These are phyloP conservation scores for Poecilia velifera DNA, from an alignment of 2,797 vertebrate species.

Conservation along the genomic window DNA sequence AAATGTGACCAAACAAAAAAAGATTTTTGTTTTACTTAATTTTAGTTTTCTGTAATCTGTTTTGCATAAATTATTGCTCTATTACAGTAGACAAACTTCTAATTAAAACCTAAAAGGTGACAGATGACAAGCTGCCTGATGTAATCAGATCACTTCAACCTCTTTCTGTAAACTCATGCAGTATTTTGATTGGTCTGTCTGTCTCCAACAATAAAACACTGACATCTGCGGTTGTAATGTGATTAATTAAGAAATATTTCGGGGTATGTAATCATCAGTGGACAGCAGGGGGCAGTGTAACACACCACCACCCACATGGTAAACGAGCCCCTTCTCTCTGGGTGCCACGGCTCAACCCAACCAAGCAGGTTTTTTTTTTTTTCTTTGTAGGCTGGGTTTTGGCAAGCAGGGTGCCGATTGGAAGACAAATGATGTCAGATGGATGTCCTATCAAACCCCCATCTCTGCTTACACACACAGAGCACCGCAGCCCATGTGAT, in stretches of 20 bases:
- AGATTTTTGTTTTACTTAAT: neutral
- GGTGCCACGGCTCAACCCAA: slow-evolving; percentile 14
- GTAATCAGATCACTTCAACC: slow-evolving; percentile 2
- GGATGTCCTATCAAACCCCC: slow-evolving; percentile 46
- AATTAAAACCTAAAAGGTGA: slow-evolving; percentile 30
- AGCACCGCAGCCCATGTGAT: slow-evolving; percentile 16
- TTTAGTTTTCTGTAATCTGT: neutral
- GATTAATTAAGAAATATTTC: neutral
- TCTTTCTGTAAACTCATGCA: neutral
- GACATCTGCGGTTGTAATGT: neutral
- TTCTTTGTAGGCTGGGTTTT: slow-evolving; percentile 40
- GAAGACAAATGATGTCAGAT: slow-evolving; percentile 62
- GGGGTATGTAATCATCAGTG: neutral
- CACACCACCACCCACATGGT: neutral
- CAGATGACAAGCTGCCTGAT: slow-evolving; percentile 18
- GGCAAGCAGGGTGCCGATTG: slow-evolving; percentile 52
- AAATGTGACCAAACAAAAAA: neutral
- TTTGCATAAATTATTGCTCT: slow-evolving; percentile 17
- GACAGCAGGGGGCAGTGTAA: slow-evolving; percentile 52
- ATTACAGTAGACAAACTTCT: slow-evolving; percentile 43
- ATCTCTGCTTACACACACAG: slow-evolving; percentile 14
- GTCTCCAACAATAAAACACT: neutral
- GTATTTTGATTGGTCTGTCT: neutral
- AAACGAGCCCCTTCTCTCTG: neutral
- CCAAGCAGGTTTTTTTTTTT: slow-evolving; percentile 16